Conservation (phyloP, 2,797 vertebrate genomes). For the Australoheros facetus region DNA sequence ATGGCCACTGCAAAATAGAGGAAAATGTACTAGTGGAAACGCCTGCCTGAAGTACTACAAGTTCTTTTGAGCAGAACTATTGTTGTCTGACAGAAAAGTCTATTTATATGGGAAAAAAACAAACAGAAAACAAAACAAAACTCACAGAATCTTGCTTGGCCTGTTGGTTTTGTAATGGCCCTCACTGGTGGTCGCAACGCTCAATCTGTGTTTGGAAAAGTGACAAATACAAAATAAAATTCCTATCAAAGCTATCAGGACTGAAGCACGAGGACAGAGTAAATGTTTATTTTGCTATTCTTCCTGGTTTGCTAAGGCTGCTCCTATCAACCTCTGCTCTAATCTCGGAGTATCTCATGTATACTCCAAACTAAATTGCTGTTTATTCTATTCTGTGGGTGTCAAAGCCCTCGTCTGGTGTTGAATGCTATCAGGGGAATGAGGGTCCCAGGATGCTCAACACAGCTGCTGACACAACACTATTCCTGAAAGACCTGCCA, state of each 20-base stretch:
- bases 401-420: slow-evolving; percentile 65
- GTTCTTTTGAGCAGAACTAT: slow-evolving; percentile 46
- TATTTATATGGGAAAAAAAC: slow-evolving; percentile 40
- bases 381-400: slow-evolving; percentile 78
- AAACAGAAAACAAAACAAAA: slow-evolving; percentile 39
- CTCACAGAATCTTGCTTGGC: slow-evolving; percentile 34
- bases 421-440: slow-evolving; percentile 76
- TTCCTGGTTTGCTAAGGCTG: slow-evolving; percentile 62
- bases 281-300: slow-evolving; percentile 77
- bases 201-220: slow-evolving; percentile 59
- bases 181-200: slow-evolving; percentile 41
- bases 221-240: slow-evolving; percentile 63
- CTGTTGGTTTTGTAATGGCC: slow-evolving; percentile 56
- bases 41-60: slow-evolving; percentile 38
- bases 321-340: slow-evolving; percentile 72
- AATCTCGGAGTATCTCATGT: slow-evolving; percentile 77
- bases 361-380: slow-evolving; percentile 79
- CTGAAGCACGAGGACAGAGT: slow-evolving; percentile 55
- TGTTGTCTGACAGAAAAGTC: slow-evolving; percentile 42
- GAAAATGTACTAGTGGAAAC: slow-evolving; percentile 46
- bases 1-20: slow-evolving; percentile 56
- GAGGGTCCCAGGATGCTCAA: slow-evolving; percentile 74
- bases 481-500: slow-evolving; percentile 75
- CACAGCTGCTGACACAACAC: slow-evolving; percentile 77
- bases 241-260: slow-evolving; percentile 62